Conservation (phyloP, 2,797 vertebrate species). For the Benthosema pterotum region DNA sequence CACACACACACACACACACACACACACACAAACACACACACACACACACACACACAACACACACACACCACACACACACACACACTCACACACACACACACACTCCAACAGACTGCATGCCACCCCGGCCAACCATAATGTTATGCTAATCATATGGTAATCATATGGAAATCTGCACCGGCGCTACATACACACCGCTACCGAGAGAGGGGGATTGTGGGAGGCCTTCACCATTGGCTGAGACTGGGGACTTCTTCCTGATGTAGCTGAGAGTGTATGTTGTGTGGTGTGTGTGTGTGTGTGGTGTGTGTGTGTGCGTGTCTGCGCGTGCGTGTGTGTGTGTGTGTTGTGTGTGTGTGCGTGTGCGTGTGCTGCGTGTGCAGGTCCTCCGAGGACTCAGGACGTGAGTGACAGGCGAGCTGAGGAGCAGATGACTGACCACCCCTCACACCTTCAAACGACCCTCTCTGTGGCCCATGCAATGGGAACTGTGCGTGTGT, state of each 20-base stretch:
- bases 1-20: too few relatives aligned
- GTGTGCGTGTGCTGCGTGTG: conserved; percentile 48
- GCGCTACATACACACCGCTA: conserved; percentile 27
- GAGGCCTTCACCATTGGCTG: conserved; percentile 45
- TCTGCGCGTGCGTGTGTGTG: not conserved
- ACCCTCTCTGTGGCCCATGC: conserved; percentile 85
- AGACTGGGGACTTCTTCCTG: conserved; percentile 50
- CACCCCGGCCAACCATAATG: conserved; percentile 62
- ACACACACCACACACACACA: too few relatives aligned
- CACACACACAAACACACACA: too few relatives aligned
- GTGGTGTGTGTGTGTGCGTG: not conserved
- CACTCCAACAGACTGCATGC: conserved; percentile 56
- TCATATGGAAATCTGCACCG: conserved; percentile 61
- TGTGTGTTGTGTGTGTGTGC: not conserved
- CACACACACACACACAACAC: too few relatives aligned
- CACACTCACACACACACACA: too few relatives aligned
- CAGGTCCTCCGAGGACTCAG: conserved; percentile 81
- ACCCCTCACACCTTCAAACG: conserved; percentile 87
- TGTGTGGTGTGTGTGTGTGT: too few relatives aligned
- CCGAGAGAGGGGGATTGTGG: conserved; percentile 21
- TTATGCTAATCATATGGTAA: conserved; percentile 74
- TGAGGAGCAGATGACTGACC: conserved; percentile 79
- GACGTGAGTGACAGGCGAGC: conserved; percentile 79
- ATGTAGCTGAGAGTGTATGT: conserved; percentile 38
- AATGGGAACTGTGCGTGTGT: conserved; percentile 82